Conservation (phyloP, 2,888 invertebrate genomes). For the Zeuzera pyrina region DNA sequence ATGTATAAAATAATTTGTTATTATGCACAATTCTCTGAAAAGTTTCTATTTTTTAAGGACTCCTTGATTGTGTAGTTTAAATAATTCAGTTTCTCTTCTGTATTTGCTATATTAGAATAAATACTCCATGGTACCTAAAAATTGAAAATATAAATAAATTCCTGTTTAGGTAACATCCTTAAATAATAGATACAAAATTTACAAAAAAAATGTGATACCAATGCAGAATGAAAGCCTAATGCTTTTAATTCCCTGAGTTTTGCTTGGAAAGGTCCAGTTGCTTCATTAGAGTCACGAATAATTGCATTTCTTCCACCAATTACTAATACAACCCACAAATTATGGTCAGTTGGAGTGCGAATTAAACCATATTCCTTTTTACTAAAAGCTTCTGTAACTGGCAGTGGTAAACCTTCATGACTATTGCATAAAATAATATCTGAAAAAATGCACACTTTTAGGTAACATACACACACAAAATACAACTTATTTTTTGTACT, state of each 20-base stretch:
- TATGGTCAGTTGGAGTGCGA: conserved; percentile 35
- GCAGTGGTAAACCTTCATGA: conserved; percentile 53
- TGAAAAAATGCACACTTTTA: conserved; percentile 26
- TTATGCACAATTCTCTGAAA: too few relatives aligned
- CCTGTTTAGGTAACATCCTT: neutral
- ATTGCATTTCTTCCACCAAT: conserved; percentile 76
- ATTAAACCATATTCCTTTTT: conserved; percentile 61
- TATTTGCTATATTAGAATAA: conserved; percentile 41
- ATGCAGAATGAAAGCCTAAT: conserved; percentile 72
- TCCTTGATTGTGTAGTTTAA: conserved; percentile 36
- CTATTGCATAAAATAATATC: conserved; percentile 77
- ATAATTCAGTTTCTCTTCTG: conserved; percentile 39
- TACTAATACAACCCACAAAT: conserved; percentile 72
- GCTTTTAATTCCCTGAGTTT: conserved; percentile 76
- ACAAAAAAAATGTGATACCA: conserved; percentile 52
- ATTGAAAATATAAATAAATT: neutral
- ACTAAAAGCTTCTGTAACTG: conserved; percentile 57
- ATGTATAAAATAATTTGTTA: too few relatives aligned
- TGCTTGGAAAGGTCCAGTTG: conserved; percentile 72
- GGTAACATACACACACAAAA: conserved; percentile 1
- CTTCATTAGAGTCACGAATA: conserved; percentile 55
- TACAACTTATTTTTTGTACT: conserved; percentile 1
- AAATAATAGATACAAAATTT: neutral
- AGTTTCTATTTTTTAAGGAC: conserved; percentile 23
- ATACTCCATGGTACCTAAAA: conserved; percentile 69